These are phyloP conservation scores for Enteromius unitaeniatus DNA, from an alignment of 2,797 vertebrate species.

Conservation along the genomic window DNA sequence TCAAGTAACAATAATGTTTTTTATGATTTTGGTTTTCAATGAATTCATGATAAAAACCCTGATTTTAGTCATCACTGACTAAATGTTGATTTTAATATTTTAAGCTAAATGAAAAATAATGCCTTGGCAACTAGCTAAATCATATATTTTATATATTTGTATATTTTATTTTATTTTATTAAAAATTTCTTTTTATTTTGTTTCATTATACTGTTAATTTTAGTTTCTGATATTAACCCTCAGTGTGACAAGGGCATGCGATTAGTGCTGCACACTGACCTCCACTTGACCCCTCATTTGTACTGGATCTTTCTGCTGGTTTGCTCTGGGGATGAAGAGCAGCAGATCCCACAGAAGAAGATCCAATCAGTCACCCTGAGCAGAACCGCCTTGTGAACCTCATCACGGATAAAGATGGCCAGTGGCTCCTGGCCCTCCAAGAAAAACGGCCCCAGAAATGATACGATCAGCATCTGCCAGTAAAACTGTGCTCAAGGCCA, in stretches of 20 bases:
- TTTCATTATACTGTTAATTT: no score
- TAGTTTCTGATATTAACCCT: neutral
- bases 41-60: neutral
- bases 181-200: neutral
- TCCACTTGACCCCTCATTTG: slow-evolving; percentile 12
- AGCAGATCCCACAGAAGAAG: slow-evolving; percentile 2
- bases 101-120: neutral
- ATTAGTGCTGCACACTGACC: slow-evolving; percentile 14
- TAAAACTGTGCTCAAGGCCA: slow-evolving; percentile 4
- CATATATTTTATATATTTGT: no score
- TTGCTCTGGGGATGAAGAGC: slow-evolving; percentile 8
- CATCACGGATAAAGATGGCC: slow-evolving; percentile 20
- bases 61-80: neutral
- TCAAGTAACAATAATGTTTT: no score
- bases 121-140: no score
- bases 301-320: slow-evolving; percentile 11
- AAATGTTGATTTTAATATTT: neutral
- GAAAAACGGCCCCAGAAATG: slow-evolving; percentile 24
- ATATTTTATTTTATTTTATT: neutral
- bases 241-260: neutral
- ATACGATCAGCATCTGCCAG: slow-evolving; percentile 21
- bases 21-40: neutral
- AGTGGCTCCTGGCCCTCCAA: neutral
- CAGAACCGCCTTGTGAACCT: neutral
- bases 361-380: slow-evolving; percentile 29